Conservation (phyloP, 2,113 vertebrate genomes). For the Pyrgilauda ruficollis region DNA sequence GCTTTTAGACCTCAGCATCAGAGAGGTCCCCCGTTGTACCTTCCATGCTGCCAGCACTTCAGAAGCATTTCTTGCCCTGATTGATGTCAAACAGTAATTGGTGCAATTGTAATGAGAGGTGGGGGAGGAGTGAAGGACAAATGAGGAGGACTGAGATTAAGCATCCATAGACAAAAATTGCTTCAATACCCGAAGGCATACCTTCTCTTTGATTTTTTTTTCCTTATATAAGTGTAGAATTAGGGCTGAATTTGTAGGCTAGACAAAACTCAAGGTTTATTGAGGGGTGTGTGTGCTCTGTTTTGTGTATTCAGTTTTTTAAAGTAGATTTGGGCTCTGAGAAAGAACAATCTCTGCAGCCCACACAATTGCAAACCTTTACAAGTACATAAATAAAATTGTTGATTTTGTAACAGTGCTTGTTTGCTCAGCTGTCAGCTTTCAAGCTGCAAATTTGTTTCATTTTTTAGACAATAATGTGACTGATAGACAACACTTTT, state of each 20-base stretch:
- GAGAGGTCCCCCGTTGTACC: not conserved
- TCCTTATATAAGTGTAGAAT: not conserved
- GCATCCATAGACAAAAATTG: not conserved
- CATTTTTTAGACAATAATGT: not conserved
- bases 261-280: not conserved
- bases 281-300: not conserved
- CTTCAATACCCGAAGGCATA: not conserved
- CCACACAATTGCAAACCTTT: not conserved
- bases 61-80: not conserved
- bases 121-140: not conserved
- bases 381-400: not conserved
- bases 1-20: not conserved
- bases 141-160: not conserved
- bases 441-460: not conserved
- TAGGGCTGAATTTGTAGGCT: not conserved
- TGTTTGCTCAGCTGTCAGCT: not conserved
- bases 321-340: not conserved
- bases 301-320: not conserved
- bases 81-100: not conserved
- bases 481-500: not conserved
- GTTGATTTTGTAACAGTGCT: not conserved
- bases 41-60: not conserved
- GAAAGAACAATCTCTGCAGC: not conserved
- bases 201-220: not conserved
- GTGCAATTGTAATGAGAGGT: not conserved